These are phyloP conservation scores for Seriola rivoliana DNA, from an alignment of 2,113 vertebrate species.

Conservation along the genomic window DNA sequence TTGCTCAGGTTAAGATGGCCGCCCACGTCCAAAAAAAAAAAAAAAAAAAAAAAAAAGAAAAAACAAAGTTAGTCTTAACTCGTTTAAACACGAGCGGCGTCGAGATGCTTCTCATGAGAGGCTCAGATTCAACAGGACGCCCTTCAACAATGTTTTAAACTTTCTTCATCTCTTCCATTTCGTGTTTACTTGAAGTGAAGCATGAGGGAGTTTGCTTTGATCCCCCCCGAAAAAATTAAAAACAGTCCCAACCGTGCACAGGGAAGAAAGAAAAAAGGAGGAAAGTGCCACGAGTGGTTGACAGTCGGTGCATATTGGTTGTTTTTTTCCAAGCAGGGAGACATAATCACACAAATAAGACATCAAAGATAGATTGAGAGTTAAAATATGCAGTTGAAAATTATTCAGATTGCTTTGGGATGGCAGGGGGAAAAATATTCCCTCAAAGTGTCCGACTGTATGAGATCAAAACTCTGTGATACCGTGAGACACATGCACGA, in stretches of 20 bases:
- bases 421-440: constrained; percentile 84
- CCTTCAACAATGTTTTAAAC: constrained; percentile 62
- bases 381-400: constrained; percentile 86
- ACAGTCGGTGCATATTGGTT: constrained; percentile 72
- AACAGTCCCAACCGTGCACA: constrained; percentile 74
- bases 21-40: constrained; percentile 29
- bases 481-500: constrained; percentile 54
- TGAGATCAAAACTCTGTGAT: constrained; percentile 81
- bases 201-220: constrained; percentile 80
- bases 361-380: constrained; percentile 87
- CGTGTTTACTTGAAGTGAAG: constrained; percentile 75
- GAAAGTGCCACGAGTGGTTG: constrained; percentile 74
- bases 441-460: constrained; percentile 83
- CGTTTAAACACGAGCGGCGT: constrained; percentile 21
- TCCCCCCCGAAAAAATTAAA: constrained; percentile 64
- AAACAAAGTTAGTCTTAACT: constrained; percentile 7
- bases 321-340: constrained; percentile 71
- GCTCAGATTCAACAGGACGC: constrained; percentile 41
- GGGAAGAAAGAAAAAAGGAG: constrained; percentile 47
- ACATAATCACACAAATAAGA: constrained; percentile 88
- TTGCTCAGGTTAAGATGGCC: constrained; percentile 84
- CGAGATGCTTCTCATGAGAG: constrained; percentile 26
- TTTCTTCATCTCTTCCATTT: constrained; percentile 57
- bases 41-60: background rate
- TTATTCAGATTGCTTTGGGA: constrained; percentile 86